These are phyloP conservation scores for Idris sp. DNA, from an alignment of 1,140 invertebrate species.

Conservation along the genomic window DNA sequence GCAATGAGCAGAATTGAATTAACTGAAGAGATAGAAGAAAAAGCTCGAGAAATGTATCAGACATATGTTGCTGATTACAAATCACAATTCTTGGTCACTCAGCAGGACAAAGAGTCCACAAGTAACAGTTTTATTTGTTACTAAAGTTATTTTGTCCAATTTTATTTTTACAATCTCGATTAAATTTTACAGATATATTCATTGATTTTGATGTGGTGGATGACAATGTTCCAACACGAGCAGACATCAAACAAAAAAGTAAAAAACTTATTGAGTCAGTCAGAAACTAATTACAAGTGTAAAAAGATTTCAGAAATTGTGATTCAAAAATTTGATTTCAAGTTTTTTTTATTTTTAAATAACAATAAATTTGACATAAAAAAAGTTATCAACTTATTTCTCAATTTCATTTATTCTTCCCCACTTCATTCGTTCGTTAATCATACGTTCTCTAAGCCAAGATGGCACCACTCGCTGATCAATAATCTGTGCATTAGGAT, in stretches of 20 bases:
- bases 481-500: conserved; percentile 86
- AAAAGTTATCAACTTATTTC: conserved; percentile 13
- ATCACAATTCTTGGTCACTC: conserved; percentile 59
- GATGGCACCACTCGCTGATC: conserved; percentile 80
- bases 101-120: conserved; percentile 49
- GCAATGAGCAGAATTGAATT: conserved; percentile 68
- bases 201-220: conserved; percentile 37
- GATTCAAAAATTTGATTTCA: no score
- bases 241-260: conserved; percentile 32
- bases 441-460: conserved; percentile 87
- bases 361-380: no score
- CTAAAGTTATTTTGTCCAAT: neutral
- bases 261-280: conserved; percentile 25
- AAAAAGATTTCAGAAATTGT: no score
- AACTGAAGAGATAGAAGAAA: conserved; percentile 62
- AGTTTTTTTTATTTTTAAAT: no score
- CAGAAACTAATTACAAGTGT: no score
- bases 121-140: conserved; percentile 31
- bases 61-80: conserved; percentile 69
- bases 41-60: conserved; percentile 69
- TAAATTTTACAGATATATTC: conserved; percentile 28
- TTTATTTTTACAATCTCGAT: neutral
- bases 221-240: conserved; percentile 13
- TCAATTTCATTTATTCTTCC: conserved; percentile 84
- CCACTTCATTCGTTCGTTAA: conserved; percentile 82